Percentiles rank a stretch among this genome's conserved stretches.
Evolutionary conservation across 2,888 invertebrate genomes (phyloP).

Genomic region (Epistrophe eligans): DNA sequence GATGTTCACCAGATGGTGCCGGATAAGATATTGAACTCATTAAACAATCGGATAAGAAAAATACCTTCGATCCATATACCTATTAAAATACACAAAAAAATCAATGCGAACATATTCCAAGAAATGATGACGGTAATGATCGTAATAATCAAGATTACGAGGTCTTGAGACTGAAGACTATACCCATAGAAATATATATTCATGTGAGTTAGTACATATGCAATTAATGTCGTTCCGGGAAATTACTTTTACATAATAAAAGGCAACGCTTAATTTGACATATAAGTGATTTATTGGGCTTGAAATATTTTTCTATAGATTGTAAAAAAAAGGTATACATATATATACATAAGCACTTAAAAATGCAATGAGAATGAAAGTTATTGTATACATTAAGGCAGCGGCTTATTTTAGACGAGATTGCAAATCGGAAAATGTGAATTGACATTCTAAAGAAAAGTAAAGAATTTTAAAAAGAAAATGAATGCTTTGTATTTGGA

Average conservation of each 20-base stretch:
- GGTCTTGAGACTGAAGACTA: conserved; percentile 28
- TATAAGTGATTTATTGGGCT: conserved; percentile 50
- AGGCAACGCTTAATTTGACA: conserved; percentile 51
- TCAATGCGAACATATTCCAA: background rate
- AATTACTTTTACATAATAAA: conserved; percentile 60
- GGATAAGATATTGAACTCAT: conserved; percentile 3
- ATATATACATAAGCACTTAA: background rate
- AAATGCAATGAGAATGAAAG: background rate
- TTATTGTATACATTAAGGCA: background rate
- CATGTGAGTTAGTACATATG: conserved; percentile 17
- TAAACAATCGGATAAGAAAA: background rate
- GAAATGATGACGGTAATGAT: conserved; percentile 37
- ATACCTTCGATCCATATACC: background rate
- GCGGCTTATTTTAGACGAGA: too few relatives aligned
- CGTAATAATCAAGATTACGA: conserved; percentile 39
- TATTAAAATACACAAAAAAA: background rate
- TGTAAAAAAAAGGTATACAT: background rate
- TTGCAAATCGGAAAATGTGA: too few relatives aligned
- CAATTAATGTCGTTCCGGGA: conserved; percentile 58
- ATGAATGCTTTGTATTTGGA: too few relatives aligned
- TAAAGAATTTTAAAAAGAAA: too few relatives aligned
- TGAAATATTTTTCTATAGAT: conserved; percentile 10
- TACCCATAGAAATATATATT: background rate
- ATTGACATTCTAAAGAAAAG: too few relatives aligned
- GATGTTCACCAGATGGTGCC: background rate